A percentile compares a stretch with the other conserved stretches of the same genome.
Conservation (phyloP, 2,113 vertebrate species). For the Athene noctua region DNA sequence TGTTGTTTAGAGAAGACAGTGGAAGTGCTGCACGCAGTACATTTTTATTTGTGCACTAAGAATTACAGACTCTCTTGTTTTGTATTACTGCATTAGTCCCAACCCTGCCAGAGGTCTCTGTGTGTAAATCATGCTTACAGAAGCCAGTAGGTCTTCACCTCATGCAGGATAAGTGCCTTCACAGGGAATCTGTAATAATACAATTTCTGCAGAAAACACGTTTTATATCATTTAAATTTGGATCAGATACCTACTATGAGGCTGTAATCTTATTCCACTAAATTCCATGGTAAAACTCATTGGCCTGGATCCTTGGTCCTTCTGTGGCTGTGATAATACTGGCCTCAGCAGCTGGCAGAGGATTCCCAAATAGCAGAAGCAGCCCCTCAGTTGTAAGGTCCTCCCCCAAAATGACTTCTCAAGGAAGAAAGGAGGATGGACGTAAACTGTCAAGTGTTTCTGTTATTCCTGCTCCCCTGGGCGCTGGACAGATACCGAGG, state of each 20-base stretch:
- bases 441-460: not conserved
- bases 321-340: not conserved
- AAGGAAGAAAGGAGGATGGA: not conserved
- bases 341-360: not conserved
- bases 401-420: not conserved
- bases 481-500: not conserved
- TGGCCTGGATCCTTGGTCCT: not conserved
- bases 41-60: not conserved
- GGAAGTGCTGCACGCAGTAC: not conserved
- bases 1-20: not conserved
- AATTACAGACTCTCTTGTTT: not conserved
- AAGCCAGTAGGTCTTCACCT: not conserved
- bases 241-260: not conserved
- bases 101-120: constrained; percentile 11
- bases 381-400: not conserved
- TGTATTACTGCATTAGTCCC: not conserved
- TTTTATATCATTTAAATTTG: not conserved
- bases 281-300: not conserved
- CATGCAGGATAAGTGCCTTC: not conserved
- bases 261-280: constrained; percentile 1
- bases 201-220: not conserved
- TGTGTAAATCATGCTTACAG: not conserved
- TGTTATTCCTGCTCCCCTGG: not conserved
- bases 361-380: not conserved
- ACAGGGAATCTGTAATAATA: not conserved